phyloP scores from a whole-genome alignment of 2,888 invertebrate genomes.

The Athalia circularis region DNA sequence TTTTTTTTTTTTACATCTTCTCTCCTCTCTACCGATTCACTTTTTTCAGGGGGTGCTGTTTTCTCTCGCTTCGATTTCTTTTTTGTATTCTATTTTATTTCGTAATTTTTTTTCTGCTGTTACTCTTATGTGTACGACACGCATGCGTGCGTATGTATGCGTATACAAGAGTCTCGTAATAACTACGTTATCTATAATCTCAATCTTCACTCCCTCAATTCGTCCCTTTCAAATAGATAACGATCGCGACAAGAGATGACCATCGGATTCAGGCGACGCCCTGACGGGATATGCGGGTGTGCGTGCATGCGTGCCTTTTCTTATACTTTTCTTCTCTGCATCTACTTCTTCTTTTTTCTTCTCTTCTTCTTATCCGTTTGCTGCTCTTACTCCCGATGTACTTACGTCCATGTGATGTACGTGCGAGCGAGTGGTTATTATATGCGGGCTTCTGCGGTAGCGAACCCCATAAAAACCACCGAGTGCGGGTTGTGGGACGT shows the following conservation, averaged over 20 bases:
- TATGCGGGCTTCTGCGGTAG: too few relatives aligned
- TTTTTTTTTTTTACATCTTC: neutral
- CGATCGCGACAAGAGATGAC: conserved; percentile 9
- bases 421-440: too few relatives aligned
- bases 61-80: neutral
- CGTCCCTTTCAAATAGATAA: conserved; percentile 15
- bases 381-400: too few relatives aligned
- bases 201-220: neutral
- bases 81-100: neutral
- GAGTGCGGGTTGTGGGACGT: neutral
- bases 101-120: neutral
- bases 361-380: too few relatives aligned
- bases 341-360: too few relatives aligned
- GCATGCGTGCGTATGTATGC: too few relatives aligned
- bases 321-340: too few relatives aligned
- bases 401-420: too few relatives aligned
- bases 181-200: neutral
- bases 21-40: too few relatives aligned
- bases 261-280: neutral
- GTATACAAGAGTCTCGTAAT: too few relatives aligned
- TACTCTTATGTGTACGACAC: too few relatives aligned
- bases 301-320: neutral
- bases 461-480: neutral
- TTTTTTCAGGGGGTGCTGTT: too few relatives aligned
- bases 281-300: conserved; percentile 21